Evolutionary conservation across 2,113 vertebrate species (phyloP), one percentile per base, ranked within the genome.

Genomic region (Redunca redunca): DNA sequence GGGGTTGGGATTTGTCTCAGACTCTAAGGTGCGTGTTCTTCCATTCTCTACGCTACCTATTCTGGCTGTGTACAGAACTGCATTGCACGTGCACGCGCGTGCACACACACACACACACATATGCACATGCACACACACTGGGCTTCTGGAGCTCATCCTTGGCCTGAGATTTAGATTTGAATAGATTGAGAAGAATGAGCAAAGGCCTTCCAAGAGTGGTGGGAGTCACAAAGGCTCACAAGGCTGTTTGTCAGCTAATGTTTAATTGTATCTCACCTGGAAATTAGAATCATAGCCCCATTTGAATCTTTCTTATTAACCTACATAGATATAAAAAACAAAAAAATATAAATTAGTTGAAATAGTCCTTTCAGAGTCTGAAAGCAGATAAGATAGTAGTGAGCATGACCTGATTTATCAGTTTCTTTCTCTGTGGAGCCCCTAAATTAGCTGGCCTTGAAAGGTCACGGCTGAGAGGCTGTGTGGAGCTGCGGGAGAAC

Each of bases 121-220:
- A n/a, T 3, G 16, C 48, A 36, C 30, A 6, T 2, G 1, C 5
- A 11, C 7, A 17, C 28, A 33, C 19, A 3, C 1, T 40, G 40
- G 58, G n/a, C 60, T 88, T 71, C n/a, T 33, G 87, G 52, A 96
- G 28, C 40, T 88, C 28, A 96, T n/a, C 46, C 26, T 74, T 89
- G 43, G 26, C 57, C 26, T 15, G 5, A 17, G 7, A 52, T 57
- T 50, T 80, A 17, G 48, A 21, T 81, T 53, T 50, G 71, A 62
- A n/a, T 40, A 36, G 40, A 6, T 13, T 33, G 46, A 74, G 43
- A 88, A 78, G 85, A 50, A 67, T 48, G 48, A 64, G 11, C 9
- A 21, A 64, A 25, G 15, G 26, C 30, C 43, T 83, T 64, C 86
- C 23, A 23, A 2, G 6, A 21, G 33, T 53, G 7, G 36, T 17